Conservation (phyloP, 2,888 invertebrate species). For the Calephelis perditalis region DNA sequence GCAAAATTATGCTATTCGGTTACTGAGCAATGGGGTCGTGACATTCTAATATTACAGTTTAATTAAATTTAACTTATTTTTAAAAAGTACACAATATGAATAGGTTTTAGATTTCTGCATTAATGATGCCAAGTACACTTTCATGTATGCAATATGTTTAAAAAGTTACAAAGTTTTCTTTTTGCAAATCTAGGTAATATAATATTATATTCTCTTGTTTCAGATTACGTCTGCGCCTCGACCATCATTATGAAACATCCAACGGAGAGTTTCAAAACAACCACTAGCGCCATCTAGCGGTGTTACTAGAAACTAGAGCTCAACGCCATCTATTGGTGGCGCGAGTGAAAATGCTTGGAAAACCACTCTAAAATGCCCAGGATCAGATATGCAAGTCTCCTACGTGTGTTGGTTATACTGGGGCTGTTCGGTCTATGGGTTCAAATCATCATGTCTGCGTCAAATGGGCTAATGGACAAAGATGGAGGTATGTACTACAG, state of each 20-base stretch:
- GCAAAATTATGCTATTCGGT: no score
- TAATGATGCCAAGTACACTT: no score
- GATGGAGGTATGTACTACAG: constrained; percentile 46
- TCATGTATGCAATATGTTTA: no score
- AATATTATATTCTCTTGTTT: no score
- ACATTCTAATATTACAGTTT: no score
- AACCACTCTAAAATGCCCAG: constrained; percentile 60
- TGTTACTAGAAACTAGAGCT: not conserved
- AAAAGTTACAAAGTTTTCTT: no score
- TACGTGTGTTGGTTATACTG: constrained; percentile 58
- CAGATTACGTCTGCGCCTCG: not conserved
- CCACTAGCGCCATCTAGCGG: constrained; percentile 23
- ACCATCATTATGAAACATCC: not conserved
- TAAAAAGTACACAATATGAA: no score
- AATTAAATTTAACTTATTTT: no score
- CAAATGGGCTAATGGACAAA: constrained; percentile 50
- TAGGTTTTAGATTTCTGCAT: no score
- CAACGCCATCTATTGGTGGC: constrained; percentile 27
- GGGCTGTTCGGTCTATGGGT: constrained; percentile 65
- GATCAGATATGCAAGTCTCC: constrained; percentile 62
- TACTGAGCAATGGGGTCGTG: no score
- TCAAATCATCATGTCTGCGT: constrained; percentile 66
- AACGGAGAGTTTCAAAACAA: not conserved
- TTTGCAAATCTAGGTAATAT: no score
- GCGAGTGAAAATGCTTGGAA: constrained; percentile 23